Conservation (phyloP, 2,888 invertebrate species). For the Leptothorax acervorum region DNA sequence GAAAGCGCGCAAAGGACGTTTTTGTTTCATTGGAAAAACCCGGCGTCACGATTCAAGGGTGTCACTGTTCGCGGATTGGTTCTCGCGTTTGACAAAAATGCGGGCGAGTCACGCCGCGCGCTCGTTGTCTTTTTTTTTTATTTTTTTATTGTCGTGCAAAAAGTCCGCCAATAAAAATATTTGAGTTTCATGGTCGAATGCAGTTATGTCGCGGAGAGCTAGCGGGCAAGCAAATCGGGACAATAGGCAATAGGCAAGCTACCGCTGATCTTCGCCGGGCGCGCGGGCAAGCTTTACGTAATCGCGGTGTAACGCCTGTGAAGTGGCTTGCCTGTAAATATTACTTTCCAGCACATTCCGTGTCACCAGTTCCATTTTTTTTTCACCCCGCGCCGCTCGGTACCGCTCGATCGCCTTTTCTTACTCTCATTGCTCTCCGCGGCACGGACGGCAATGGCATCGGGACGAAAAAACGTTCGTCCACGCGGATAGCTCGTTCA, state of each 20-base stretch:
- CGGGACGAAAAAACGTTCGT: conserved; percentile 35
- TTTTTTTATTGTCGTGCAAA: conserved; percentile 55
- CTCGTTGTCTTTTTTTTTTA: conserved; percentile 67
- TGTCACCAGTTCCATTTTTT: conserved; percentile 57
- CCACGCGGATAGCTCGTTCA: conserved; percentile 41
- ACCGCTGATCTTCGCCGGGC: conserved; percentile 53
- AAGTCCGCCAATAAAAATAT: conserved; percentile 66
- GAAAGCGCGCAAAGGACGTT: conserved; percentile 10
- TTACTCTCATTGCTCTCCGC: conserved; percentile 37
- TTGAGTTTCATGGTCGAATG: conserved; percentile 74
- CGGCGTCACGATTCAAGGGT: conserved; percentile 58
- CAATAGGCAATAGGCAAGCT: conserved; percentile 51
- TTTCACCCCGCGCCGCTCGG: background rate
- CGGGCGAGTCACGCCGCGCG: conserved; percentile 53
- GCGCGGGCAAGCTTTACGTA: conserved; percentile 65
- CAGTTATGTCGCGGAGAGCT: conserved; percentile 67
- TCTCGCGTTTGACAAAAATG: conserved; percentile 62
- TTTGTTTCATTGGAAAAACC: conserved; percentile 8
- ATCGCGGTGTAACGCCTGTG: conserved; percentile 63
- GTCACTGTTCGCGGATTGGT: conserved; percentile 56
- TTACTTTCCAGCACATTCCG: conserved; percentile 75
- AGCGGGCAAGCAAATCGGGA: conserved; percentile 68
- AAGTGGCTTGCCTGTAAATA: conserved; percentile 64
- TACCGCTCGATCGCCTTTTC: conserved; percentile 38
- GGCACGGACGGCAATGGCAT: conserved; percentile 27